Conservation (phyloP, 2,888 invertebrate genomes). For the Caenorhabditis virilis region DNA sequence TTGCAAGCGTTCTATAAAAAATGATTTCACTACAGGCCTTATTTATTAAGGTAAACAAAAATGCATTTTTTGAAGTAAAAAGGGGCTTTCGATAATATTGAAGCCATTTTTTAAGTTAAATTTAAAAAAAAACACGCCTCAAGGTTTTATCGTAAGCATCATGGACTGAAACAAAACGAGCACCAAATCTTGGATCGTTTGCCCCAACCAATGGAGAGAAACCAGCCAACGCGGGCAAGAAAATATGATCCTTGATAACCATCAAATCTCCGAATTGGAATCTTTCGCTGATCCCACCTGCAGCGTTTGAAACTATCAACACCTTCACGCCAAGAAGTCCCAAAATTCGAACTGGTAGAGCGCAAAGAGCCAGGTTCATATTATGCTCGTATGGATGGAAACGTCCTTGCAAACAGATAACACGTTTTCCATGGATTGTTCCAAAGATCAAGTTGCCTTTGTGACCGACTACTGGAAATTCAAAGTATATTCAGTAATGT, state of each 20-base stretch:
- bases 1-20: too few species aligned
- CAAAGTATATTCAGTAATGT: too few species aligned
- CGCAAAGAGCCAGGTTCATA: conserved; percentile 67
- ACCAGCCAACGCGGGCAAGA: conserved; percentile 93
- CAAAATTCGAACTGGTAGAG: conserved; percentile 87
- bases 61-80: too few species aligned
- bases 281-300: conserved; percentile 87
- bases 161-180: conserved; percentile 90
- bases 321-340: conserved; percentile 87
- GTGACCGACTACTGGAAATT: conserved; percentile 83
- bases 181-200: conserved; percentile 90
- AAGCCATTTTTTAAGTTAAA: too few species aligned
- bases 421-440: conserved; percentile 78
- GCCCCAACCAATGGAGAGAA: conserved; percentile 89
- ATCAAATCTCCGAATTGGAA: conserved; percentile 92
- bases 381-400: conserved; percentile 98
- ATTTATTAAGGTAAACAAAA: too few species aligned
- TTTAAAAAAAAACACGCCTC: too few species aligned
- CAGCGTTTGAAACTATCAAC: conserved; percentile 92
- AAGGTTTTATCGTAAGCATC: conserved; percentile 79
- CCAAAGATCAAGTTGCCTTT: conserved; percentile 90
- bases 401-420: conserved; percentile 92
- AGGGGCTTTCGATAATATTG: too few species aligned
- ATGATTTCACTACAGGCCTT: too few species aligned
- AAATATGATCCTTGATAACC: conserved; percentile 95